Evolutionary conservation across 2,113 vertebrate species (phyloP).

Genomic region (Delphinus delphis): DNA sequence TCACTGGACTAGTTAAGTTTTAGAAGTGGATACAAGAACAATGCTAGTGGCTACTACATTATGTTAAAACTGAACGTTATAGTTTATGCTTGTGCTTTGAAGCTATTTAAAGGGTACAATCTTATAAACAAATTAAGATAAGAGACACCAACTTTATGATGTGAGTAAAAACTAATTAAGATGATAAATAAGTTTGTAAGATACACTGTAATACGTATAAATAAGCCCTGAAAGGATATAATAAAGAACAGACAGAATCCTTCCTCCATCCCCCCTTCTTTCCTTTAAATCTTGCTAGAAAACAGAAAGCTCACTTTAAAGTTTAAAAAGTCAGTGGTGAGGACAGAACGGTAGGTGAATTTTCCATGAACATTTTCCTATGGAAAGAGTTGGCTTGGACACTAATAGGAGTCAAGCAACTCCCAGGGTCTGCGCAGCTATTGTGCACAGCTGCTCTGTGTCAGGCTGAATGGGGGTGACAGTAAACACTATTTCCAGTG

Average conservation of each 20-base stretch:
- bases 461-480: background rate
- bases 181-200: background rate
- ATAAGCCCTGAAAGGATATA: background rate
- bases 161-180: slow-evolving; percentile 16
- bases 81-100: background rate
- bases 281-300: background rate
- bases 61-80: background rate
- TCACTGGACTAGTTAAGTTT: background rate
- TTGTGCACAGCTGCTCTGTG: background rate
- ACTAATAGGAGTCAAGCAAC: background rate
- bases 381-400: background rate
- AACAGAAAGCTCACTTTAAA: background rate
- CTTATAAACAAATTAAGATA: slow-evolving; percentile 15
- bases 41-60: background rate
- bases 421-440: background rate
- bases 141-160: background rate
- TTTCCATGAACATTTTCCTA: background rate
- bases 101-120: background rate
- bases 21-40: background rate
- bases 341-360: background rate
- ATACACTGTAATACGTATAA: background rate
- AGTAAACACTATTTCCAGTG: background rate
- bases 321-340: background rate
- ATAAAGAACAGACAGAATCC: background rate
- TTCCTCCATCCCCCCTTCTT: background rate